Evolutionary conservation across 2,888 invertebrate genomes (phyloP), one percentile per base, ranked within the genome.

Genomic region (Yponomeuta cagnagella): DNA sequence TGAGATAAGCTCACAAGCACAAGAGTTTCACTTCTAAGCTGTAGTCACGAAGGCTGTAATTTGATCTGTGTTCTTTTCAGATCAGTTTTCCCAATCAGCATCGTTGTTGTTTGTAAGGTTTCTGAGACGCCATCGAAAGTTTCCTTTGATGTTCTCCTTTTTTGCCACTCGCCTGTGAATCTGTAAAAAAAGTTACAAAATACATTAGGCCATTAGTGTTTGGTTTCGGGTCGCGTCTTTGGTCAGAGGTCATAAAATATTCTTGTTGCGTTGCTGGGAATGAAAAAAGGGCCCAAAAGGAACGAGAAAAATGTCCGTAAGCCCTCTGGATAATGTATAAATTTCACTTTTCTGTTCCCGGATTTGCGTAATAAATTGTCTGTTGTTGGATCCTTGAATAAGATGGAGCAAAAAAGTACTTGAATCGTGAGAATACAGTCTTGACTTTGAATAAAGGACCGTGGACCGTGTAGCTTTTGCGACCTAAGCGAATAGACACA

Each of bases 1-100:
- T 90, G 91, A 92, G 89, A 85, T 85, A 89, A 81, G 85, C 91
- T 92, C 81, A 76, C 75, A 74, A 74, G 72, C 75, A 80, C 79
- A 80, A 12, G 52, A 58, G 15, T 58, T 15, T 15, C 52, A 58
- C 52, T 58, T 58, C 52, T 58, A 43, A 43, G 43, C 43, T 8
- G 43, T 43, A 74, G 73, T 73, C 52, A 58, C 15, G 15, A 58
- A 58, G 12, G 15, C 15, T 58, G 84, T 84, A 81, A 89, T 87
- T 76, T 89, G 86, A 87, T 90, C 89, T 87, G 90, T 90, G 67
- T 65, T 48, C 31, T 63, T 63, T 70, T n/a, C n/a, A 70, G 52
- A 15, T 15, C 52, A 58, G 52, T 15, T 66, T 33, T 43, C 37
- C n/a, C 48, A 3, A 15, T 30, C 48, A 23, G 48, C 58, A 33